Percentiles rank a stretch among this genome's conserved stretches.
phyloP scores from a whole-genome alignment of 2,888 invertebrate genomes.

The Octodonta nipae region DNA sequence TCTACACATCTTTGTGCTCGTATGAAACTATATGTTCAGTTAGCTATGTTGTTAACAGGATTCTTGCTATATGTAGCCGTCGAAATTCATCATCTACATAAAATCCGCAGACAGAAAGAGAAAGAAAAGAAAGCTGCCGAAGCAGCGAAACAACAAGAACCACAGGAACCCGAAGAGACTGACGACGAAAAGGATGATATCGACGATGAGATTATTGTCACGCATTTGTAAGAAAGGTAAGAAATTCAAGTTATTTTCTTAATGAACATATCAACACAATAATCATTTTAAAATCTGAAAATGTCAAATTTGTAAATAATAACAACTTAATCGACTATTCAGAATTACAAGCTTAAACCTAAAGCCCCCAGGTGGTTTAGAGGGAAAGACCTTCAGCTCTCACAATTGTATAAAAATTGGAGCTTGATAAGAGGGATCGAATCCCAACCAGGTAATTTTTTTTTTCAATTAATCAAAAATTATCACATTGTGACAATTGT shows the following conservation, averaged over 20 bases:
- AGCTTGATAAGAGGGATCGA: too few relatives aligned
- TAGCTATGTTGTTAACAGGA: constrained; percentile 61
- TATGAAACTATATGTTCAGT: constrained; percentile 74
- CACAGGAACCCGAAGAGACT: constrained; percentile 53
- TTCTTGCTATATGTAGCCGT: constrained; percentile 66
- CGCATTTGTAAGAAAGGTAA: constrained; percentile 50
- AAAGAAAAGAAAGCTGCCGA: constrained; percentile 48
- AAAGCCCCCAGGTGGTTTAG: too few relatives aligned
- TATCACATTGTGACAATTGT: too few relatives aligned
- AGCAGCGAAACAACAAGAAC: constrained; percentile 39
- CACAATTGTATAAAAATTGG: too few relatives aligned
- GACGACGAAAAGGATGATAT: constrained; percentile 79
- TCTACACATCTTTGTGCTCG: constrained; percentile 74
- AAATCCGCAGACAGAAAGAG: constrained; percentile 62
- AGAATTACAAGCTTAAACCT: too few relatives aligned
- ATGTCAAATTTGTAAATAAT: constrained; percentile 1
- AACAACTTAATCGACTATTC: too few relatives aligned
- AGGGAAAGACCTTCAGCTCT: too few relatives aligned
- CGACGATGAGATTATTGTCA: constrained; percentile 77
- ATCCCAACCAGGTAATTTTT: too few relatives aligned
- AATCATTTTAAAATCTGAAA: not conserved
- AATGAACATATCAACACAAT: too few relatives aligned
- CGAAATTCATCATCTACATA: constrained; percentile 69
- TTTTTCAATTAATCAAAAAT: too few relatives aligned
- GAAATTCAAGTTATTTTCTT: too few relatives aligned